These are phyloP conservation scores for Muscicapa striata DNA, from an alignment of 2,797 vertebrate species.

Conservation along the genomic window DNA sequence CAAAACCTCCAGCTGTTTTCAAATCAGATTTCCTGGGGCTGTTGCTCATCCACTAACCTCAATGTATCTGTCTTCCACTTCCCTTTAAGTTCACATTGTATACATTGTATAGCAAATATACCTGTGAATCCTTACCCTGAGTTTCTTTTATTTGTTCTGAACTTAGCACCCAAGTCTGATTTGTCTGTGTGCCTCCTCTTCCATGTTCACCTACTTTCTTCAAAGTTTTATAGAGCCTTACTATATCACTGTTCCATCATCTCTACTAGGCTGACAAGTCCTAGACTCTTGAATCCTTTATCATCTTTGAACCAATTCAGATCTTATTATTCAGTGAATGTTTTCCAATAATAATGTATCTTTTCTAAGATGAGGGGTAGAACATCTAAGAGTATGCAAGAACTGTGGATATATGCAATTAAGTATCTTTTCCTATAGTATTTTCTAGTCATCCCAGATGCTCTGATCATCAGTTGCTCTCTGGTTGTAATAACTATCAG, in stretches of 20 bases:
- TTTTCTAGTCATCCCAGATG: neutral
- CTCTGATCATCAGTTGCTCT: neutral
- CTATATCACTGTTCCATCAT: neutral
- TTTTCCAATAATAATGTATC: neutral
- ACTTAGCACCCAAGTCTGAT: neutral
- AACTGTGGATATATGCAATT: neutral
- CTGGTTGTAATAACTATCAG: neutral
- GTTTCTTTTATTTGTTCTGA: neutral
- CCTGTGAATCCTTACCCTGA: neutral
- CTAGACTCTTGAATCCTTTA: neutral
- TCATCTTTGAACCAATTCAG: neutral
- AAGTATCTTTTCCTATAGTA: neutral
- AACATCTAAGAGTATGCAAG: neutral
- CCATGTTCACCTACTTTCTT: neutral
- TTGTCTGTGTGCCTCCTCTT: neutral
- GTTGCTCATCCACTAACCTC: neutral
- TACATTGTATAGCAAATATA: neutral
- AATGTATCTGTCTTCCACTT: neutral
- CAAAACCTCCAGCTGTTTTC: neutral
- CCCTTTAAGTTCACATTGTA: neutral
- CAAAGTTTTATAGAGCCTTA: neutral
- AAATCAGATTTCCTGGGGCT: neutral
- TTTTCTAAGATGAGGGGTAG: neutral
- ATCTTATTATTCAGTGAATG: neutral
- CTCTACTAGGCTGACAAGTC: neutral